A percentile compares a stretch with the other conserved stretches of the same genome.
These are phyloP conservation scores for Agrotis puta DNA, from an alignment of 2,888 invertebrate species.

Conservation along the genomic window DNA sequence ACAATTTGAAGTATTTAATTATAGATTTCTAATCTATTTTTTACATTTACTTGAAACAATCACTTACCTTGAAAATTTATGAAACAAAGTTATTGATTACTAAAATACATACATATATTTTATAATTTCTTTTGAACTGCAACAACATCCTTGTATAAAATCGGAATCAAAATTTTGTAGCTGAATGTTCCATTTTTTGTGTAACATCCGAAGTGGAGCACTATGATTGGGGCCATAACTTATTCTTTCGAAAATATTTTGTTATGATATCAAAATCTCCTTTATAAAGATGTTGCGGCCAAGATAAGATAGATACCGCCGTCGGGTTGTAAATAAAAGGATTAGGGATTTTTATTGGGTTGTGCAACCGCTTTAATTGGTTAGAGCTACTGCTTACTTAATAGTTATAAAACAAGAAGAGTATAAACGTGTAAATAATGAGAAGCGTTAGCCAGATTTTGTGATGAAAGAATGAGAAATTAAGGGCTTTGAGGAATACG, in stretches of 20 bases:
- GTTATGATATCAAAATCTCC: slow-evolving; percentile 69
- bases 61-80: no score
- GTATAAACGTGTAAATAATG: neutral
- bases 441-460: neutral
- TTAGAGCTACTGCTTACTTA: neutral
- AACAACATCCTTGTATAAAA: slow-evolving; percentile 30
- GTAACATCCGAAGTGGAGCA: slow-evolving; percentile 41
- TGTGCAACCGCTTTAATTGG: slow-evolving; percentile 17
- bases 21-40: no score
- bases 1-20: neutral
- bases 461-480: neutral
- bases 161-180: slow-evolving; percentile 22
- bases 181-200: slow-evolving; percentile 38
- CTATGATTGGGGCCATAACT: slow-evolving; percentile 60
- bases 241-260: slow-evolving; percentile 67
- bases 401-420: neutral
- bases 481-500: neutral
- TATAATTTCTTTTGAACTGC: neutral
- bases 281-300: slow-evolving; percentile 73
- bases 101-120: no score
- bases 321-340: slow-evolving; percentile 78
- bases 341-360: slow-evolving; percentile 64
- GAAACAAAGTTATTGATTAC: no score
- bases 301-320: slow-evolving; percentile 80
- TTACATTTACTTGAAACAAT: no score